Percentiles rank a stretch among this genome's conserved stretches.
These are phyloP conservation scores for Noctilio leporinus DNA, from an alignment of 2,113 vertebrate species.

Conservation along the genomic window DNA sequence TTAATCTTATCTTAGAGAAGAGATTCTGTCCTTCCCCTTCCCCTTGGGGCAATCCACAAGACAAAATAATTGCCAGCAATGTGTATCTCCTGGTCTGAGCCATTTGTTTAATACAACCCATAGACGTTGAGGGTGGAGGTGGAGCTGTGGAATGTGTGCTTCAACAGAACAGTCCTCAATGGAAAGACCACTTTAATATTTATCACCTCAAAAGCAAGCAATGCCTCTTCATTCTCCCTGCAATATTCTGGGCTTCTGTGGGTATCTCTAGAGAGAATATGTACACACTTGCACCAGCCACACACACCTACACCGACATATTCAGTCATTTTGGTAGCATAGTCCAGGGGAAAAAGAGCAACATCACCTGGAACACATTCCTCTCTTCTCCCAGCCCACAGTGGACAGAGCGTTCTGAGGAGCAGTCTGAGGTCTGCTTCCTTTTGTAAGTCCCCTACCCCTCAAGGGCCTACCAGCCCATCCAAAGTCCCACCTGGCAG, in stretches of 20 bases:
- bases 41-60: neutral
- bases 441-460: neutral
- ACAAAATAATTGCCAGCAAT: neutral
- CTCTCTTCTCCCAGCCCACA: neutral
- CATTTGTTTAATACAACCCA: neutral
- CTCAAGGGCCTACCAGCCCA: neutral
- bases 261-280: neutral
- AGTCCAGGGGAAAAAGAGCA: neutral
- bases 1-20: neutral
- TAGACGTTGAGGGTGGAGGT: neutral
- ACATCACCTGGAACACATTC: neutral
- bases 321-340: neutral
- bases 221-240: neutral
- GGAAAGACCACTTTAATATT: neutral
- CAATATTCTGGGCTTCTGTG: neutral
- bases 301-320: neutral
- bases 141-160: neutral
- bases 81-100: neutral
- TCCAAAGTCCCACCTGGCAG: neutral
- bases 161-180: neutral
- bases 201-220: neutral
- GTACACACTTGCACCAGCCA: neutral
- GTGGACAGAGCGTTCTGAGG: neutral
- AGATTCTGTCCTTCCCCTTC: neutral
- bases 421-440: fast-evolving